These are phyloP conservation scores for Zeugodacus cucurbitae DNA, from an alignment of 1,140 invertebrate species.

Conservation along the genomic window DNA sequence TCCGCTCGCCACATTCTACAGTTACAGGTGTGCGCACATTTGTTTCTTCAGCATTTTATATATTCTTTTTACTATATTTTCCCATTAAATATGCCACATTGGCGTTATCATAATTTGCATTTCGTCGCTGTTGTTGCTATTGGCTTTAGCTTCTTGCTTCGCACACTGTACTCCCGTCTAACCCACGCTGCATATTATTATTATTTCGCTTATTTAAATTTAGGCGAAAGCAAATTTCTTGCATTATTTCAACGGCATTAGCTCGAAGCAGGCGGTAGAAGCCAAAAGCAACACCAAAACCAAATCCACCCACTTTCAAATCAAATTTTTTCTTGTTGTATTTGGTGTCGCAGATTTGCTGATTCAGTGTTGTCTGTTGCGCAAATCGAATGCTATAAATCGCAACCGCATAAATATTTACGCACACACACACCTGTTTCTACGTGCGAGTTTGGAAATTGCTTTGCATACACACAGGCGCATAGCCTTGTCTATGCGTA, in stretches of 20 bases:
- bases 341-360: not conserved
- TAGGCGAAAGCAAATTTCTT: not conserved
- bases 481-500: not conserved
- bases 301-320: not conserved
- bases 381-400: not conserved
- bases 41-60: not conserved
- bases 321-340: not conserved
- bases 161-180: not conserved
- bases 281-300: not conserved
- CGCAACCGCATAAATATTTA: not conserved
- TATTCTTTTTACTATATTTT: not conserved
- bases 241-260: not conserved
- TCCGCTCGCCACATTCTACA: not conserved
- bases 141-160: not conserved
- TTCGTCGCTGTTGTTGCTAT: not conserved
- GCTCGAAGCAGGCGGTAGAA: too few species aligned
- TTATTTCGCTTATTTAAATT: slow-evolving; percentile 9
- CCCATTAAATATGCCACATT: not conserved
- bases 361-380: not conserved
- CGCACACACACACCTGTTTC: not conserved
- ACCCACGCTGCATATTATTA: not conserved
- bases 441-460: not conserved
- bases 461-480: not conserved
- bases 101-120: not conserved
- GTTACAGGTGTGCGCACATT: not conserved